phyloP scores from a whole-genome alignment of 2,797 vertebrate species.

The Molossus alvarezi region DNA sequence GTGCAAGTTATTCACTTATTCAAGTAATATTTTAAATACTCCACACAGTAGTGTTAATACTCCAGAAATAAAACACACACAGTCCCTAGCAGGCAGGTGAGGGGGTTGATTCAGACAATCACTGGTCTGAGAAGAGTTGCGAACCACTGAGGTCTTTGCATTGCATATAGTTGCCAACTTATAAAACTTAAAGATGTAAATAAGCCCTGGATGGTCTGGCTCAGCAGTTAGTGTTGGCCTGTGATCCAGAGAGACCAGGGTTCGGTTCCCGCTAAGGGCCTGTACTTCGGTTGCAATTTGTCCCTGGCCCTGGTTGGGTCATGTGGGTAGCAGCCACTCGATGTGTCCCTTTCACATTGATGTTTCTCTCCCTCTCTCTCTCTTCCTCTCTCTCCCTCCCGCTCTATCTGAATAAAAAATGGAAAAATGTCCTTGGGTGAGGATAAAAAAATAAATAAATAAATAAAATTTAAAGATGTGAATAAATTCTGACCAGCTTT shows the following conservation, averaged over 20 bases:
- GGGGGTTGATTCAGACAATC: neutral
- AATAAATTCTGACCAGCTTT: conserved; percentile 51
- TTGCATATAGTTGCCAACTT: neutral
- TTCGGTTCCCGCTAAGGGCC: too few species aligned
- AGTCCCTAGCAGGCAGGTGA: neutral
- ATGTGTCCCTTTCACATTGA: too few species aligned
- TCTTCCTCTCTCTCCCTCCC: too few species aligned
- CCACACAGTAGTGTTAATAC: conserved; percentile 15
- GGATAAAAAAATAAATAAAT: too few species aligned
- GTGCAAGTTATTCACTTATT: conserved; percentile 32
- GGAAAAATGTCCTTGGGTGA: too few species aligned
- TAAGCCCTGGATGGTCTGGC: neutral
- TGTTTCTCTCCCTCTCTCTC: too few species aligned
- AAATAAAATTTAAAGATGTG: neutral
- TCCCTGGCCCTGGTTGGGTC: too few species aligned
- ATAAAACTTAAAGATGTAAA: conserved; percentile 3
- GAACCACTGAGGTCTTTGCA: neutral
- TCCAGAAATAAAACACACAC: conserved; percentile 46
- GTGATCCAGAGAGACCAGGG: too few species aligned
- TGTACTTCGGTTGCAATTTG: too few species aligned
- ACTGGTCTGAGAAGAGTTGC: neutral
- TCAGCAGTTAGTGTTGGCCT: too few species aligned
- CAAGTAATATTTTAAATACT: conserved; percentile 23
- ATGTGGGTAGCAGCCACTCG: too few species aligned
- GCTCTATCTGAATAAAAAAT: too few species aligned